phyloP scores from a whole-genome alignment of 1,140 invertebrate species.

The Eurosta solidaginis region DNA sequence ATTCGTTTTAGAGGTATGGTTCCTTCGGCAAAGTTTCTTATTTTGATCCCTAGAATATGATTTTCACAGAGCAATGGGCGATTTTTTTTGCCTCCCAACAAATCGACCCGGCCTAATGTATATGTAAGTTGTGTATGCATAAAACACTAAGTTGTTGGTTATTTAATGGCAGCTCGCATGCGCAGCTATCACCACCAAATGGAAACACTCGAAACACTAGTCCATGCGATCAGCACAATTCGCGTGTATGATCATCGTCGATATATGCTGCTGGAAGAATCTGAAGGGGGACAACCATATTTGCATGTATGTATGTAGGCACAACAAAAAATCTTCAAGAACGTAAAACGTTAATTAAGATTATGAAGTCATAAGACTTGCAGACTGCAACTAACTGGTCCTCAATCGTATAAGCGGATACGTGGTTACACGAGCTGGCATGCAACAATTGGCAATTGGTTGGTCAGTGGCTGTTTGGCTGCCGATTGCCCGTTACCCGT shows the following conservation, averaged over 20 bases:
- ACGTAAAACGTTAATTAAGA: slow-evolving; percentile 60
- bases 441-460: slow-evolving; percentile 9
- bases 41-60: too few species aligned
- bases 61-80: too few species aligned
- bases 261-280: background rate
- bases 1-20: too few species aligned
- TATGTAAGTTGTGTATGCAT: background rate
- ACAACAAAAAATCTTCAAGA: slow-evolving; percentile 27
- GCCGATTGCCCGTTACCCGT: background rate
- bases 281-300: background rate
- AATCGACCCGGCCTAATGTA: too few species aligned
- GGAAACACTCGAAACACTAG: background rate
- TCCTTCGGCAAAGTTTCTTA: too few species aligned
- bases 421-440: background rate
- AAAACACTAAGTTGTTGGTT: background rate
- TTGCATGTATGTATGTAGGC: slow-evolving; percentile 17
- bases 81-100: too few species aligned
- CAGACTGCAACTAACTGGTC: slow-evolving; percentile 25
- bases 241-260: slow-evolving; percentile 15
- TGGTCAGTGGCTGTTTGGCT: slow-evolving; percentile 19
- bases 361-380: slow-evolving; percentile 59
- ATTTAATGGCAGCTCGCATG: slow-evolving; percentile 25
- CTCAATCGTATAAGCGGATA: slow-evolving; percentile 13
- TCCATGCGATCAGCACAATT: background rate
- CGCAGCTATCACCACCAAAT: slow-evolving; percentile 21